Evolutionary conservation across 2,888 invertebrate species (phyloP), one percentile per base, ranked within the genome.

Genomic region (Hemistola chrysoprasaria): DNA sequence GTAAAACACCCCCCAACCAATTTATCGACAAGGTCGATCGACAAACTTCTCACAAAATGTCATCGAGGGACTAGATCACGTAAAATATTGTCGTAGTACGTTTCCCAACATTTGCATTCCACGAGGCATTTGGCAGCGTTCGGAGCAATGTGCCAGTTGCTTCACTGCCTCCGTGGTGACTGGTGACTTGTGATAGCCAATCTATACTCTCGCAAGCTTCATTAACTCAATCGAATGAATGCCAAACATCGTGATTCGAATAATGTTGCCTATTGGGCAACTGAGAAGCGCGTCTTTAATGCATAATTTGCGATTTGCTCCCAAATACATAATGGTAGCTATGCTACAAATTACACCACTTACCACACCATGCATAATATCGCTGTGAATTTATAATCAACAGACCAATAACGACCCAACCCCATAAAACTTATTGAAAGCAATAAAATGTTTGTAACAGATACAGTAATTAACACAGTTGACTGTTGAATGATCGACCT

Each of bases 251-350:
- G 65, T 68, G 75, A 59, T 59, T 57, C 63, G 72, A 77, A 79
- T 78, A 71, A 64, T 65, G 56, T 71, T 69, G 65, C 59, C 64
- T 62, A 67, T 78, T 76, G 62, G 58, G 74, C 66, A 77, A 78
- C 59, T 59, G 56, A 64, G 60, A 58, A 59, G 49, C 50, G 55
- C 60, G 59, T 48, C 49, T 60, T 53, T 56, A 53, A 63, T 55
- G 52, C 40, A 55, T 50, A 53, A 56, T 56, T 64, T 16, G 4
- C 2, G 16, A 16, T 16, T 3, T 16, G 16, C 4, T 4, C 4
- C 16, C 3, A 16, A 16, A 16, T 16, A 16, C 4, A 4, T 16
- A 2, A 16, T 3, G 4, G 16, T 16, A 16, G 2, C 16, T 16
- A 16, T 16, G 16, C 16, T 16, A 16, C 16, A 3, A 16, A 16